Conservation (phyloP, 1,140 invertebrate species). For the Lerema accius region DNA sequence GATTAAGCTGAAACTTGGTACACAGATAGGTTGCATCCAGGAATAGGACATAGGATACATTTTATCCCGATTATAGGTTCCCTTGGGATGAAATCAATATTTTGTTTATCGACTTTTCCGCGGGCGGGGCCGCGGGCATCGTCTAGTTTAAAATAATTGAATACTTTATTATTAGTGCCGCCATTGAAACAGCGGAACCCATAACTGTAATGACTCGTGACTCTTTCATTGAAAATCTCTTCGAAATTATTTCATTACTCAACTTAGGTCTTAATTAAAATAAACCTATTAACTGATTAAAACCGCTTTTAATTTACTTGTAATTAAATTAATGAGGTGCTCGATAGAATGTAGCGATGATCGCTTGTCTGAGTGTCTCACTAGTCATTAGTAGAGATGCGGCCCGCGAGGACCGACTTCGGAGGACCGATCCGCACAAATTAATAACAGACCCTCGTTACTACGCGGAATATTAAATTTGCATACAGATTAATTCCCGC, state of each 20-base stretch:
- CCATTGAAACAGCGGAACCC: too few relatives aligned
- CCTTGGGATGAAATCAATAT: too few relatives aligned
- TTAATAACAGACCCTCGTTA: conserved; percentile 56
- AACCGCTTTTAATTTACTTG: conserved; percentile 27
- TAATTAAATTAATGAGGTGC: conserved; percentile 36
- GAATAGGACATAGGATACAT: too few relatives aligned
- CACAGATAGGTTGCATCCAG: too few relatives aligned
- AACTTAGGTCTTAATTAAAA: conserved; percentile 30
- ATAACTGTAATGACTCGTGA: conserved; percentile 20
- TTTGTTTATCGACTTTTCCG: too few relatives aligned
- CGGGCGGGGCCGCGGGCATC: too few relatives aligned
- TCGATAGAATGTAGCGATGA: conserved; percentile 28
- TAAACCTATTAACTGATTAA: conserved; percentile 35
- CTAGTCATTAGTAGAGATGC: conserved; percentile 35
- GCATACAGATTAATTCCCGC: conserved; percentile 72
- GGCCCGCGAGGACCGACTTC: conserved; percentile 35
- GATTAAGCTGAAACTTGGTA: too few relatives aligned
- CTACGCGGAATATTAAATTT: conserved; percentile 63
- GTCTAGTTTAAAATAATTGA: too few relatives aligned
- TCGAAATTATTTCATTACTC: conserved; percentile 33
- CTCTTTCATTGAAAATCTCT: conserved; percentile 12
- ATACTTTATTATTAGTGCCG: too few relatives aligned
- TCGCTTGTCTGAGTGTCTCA: conserved; percentile 34
- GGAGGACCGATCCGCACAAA: conserved; percentile 49
- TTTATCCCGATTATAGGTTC: too few relatives aligned